Evolutionary conservation across 2,113 vertebrate genomes (phyloP).

Genomic region (Mesoclemmys tuberculata): DNA sequence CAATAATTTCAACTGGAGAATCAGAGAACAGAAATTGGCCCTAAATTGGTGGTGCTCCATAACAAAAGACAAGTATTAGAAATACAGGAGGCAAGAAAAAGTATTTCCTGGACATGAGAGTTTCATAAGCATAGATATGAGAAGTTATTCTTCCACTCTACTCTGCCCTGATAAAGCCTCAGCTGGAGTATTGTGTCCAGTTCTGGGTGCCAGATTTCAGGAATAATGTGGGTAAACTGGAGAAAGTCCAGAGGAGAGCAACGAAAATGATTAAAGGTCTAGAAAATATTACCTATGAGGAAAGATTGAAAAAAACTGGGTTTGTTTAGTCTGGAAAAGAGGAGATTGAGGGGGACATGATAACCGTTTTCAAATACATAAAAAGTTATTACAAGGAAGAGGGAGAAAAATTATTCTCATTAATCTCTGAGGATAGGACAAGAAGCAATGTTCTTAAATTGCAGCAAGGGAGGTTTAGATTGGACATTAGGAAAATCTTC

Average conservation of each 20-base stretch:
- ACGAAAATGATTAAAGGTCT: neutral
- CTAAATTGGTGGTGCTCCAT: neutral
- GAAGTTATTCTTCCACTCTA: neutral
- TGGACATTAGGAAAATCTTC: no score
- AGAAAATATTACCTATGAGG: neutral
- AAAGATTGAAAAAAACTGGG: neutral
- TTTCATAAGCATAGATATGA: neutral
- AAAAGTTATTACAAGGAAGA: no score
- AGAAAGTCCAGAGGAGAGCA: neutral
- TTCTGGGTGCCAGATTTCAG: neutral
- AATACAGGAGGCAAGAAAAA: neutral
- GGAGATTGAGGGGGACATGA: no score
- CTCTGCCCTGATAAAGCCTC: neutral
- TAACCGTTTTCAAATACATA: no score
- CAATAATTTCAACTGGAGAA: no score
- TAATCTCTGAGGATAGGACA: no score
- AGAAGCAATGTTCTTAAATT: no score
- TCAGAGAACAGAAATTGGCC: no score
- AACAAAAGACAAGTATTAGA: neutral
- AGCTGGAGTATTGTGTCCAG: neutral
- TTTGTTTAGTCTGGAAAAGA: neutral
- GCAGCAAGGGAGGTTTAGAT: no score
- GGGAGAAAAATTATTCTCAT: no score
- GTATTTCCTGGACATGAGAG: neutral
- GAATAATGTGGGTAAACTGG: neutral